Conservation (phyloP, 92 coral and sea anemone species). For the Scolanthus callimorphus region DNA sequence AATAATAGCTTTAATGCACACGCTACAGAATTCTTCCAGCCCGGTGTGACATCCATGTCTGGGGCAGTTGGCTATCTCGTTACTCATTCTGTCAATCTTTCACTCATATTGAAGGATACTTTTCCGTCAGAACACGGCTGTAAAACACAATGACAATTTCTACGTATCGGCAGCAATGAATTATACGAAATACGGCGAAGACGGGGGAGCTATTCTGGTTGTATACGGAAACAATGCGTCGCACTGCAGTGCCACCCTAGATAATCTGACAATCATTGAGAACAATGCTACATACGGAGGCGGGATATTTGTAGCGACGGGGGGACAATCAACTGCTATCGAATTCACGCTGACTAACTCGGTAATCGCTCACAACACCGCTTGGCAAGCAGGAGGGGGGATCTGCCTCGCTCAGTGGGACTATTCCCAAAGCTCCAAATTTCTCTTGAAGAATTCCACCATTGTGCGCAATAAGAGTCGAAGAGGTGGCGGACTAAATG, state of each 20-base stretch:
- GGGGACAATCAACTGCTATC: constrained; percentile 37
- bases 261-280: constrained; percentile 19
- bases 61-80: constrained; percentile 65
- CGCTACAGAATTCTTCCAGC: not conserved
- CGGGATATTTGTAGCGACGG: constrained; percentile 46
- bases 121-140: constrained; percentile 62
- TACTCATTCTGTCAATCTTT: constrained; percentile 9
- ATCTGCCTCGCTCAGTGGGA: constrained; percentile 52
- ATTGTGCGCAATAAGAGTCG: constrained; percentile 64
- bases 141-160: constrained; percentile 41
- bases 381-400: constrained; percentile 82
- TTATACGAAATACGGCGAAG: constrained; percentile 26
- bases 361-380: constrained; percentile 42
- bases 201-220: constrained; percentile 64
- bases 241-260: constrained; percentile 30
- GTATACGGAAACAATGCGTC: constrained; percentile 30
- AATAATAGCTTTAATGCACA: constrained; percentile 57
- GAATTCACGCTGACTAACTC: constrained; percentile 15
- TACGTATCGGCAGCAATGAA: constrained; percentile 28
- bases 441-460: constrained; percentile 37
- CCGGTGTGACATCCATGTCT: constrained; percentile 39
- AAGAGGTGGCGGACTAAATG: constrained; percentile 66
- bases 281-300: constrained; percentile 90
- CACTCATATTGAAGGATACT: constrained; percentile 34
- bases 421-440: constrained; percentile 16